A percentile compares a stretch with the other conserved stretches of the same genome.
Conservation (phyloP, 2,797 vertebrate species). For the Chaunax sp. region DNA sequence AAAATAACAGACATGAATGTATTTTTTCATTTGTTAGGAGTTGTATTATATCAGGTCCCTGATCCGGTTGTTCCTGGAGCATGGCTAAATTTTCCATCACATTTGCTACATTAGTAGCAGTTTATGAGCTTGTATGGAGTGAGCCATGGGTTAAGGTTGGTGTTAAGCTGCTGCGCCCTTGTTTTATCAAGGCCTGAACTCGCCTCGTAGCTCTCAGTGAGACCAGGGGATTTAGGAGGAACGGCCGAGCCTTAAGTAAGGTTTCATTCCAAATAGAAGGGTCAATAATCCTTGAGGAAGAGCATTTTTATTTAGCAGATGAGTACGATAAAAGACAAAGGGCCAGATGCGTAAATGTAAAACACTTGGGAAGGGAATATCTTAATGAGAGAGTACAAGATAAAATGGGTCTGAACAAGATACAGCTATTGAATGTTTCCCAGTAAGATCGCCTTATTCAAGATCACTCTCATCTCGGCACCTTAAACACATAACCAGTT, state of each 20-base stretch:
- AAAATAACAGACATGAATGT: background rate
- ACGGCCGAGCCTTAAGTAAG: constrained; percentile 5
- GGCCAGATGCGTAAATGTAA: constrained; percentile 21
- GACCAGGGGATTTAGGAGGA: constrained; percentile 53
- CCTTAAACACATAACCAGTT: constrained; percentile 38
- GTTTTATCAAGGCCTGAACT: constrained; percentile 49
- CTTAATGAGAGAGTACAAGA: background rate
- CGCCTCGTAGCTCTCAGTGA: constrained; percentile 47
- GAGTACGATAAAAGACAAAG: constrained; percentile 21
- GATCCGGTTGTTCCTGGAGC: constrained; percentile 36
- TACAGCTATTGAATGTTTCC: background rate
- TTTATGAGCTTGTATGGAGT: constrained; percentile 54
- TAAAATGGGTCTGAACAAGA: background rate
- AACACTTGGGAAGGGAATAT: background rate
- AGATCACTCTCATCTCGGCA: background rate
- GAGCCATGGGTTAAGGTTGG: constrained; percentile 63
- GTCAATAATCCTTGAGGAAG: constrained; percentile 44
- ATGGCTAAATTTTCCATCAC: constrained; percentile 53
- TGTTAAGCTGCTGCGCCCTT: constrained; percentile 66
- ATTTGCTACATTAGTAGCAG: constrained; percentile 57
- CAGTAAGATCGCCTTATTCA: background rate
- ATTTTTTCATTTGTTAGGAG: constrained; percentile 35
- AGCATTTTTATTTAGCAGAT: constrained; percentile 24
- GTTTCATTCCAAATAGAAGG: constrained; percentile 47
- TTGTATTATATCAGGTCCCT: constrained; percentile 49